phyloP scores from a whole-genome alignment of 2,113 vertebrate species.

The Cyprinodon variegatus region DNA sequence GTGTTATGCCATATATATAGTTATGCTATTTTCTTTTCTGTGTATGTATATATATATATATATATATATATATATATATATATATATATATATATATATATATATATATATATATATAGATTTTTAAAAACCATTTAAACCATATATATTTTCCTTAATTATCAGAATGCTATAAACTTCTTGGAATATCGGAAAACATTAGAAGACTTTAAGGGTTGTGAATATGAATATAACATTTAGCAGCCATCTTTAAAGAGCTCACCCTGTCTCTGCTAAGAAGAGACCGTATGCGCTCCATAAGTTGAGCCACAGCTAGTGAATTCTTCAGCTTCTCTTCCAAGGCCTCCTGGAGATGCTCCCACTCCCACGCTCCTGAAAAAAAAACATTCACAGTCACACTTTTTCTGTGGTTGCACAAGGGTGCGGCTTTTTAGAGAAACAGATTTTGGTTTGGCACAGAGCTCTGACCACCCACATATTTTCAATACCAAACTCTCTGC shows the following conservation, averaged over 20 bases:
- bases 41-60: too few species aligned
- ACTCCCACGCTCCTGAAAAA: conserved; percentile 89
- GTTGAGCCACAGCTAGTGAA: conserved; percentile 83
- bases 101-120: too few species aligned
- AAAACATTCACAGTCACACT: conserved; percentile 47
- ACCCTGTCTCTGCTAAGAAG: conserved; percentile 84
- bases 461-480: conserved; percentile 39
- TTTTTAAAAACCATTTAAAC: too few species aligned
- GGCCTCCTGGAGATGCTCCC: conserved; percentile 90
- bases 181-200: background rate
- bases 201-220: background rate
- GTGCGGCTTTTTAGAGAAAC: conserved; percentile 23
- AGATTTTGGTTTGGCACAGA: conserved; percentile 29
- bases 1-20: too few species aligned
- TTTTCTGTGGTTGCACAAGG: conserved; percentile 25
- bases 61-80: too few species aligned
- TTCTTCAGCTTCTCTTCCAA: conserved; percentile 91
- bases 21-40: too few species aligned
- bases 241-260: conserved; percentile 8
- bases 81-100: too few species aligned
- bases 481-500: conserved; percentile 12
- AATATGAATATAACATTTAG: background rate
- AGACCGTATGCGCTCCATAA: conserved; percentile 91
- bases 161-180: too few species aligned
- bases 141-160: too few species aligned